Evolutionary conservation across 2,888 invertebrate species (phyloP), one percentile per base, ranked within the genome.

Genomic region (Cantharis lateralis): DNA sequence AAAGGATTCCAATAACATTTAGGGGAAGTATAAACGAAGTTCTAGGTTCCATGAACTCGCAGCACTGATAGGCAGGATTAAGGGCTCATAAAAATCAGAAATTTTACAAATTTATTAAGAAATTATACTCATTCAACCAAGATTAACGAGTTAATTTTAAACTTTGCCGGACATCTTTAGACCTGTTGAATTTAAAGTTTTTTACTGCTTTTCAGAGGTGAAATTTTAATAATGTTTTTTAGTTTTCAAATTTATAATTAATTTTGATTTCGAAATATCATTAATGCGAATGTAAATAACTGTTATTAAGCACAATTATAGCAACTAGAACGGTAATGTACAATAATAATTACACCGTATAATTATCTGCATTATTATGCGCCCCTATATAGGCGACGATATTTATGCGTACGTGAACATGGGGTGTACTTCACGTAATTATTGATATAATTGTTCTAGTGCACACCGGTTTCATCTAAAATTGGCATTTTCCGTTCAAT

Each of bases 281-380:
- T 20, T 66, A 72, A 72, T 72, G 24, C 61, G 72, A 66, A 68
- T 66, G 48, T 32, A 68, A 73, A 68, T 73, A 73, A 73, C 62
- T 48, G 26, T 73, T 48, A 48, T 7, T 68, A 24, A 13, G 62
- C 73, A 13, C 24, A 73, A 73, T n/a, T 73, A 68, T 73, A 20
- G 68, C 62, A 73, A 68, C 62, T 73, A 62, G 61, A 73, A 62
- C 62, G 62, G 69, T 73, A 73, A 73, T 73, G 68, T 32, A 73
- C 68, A 70, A 69, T 48, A 48, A 48, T 74, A 74, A 74, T 74
- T 74, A 74, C 70, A 66, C 74, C 74, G 69, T 70, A 62, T 74
- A 74, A 74, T 74, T 74, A 74, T 74, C 74, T 61, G 15, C 70
- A 74, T 74, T 74, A 70, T 74, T 70, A 70, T 74, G 24, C 70